These are phyloP conservation scores for Ochlodes sylvanus DNA, from an alignment of 2,888 invertebrate genomes.

Conservation along the genomic window DNA sequence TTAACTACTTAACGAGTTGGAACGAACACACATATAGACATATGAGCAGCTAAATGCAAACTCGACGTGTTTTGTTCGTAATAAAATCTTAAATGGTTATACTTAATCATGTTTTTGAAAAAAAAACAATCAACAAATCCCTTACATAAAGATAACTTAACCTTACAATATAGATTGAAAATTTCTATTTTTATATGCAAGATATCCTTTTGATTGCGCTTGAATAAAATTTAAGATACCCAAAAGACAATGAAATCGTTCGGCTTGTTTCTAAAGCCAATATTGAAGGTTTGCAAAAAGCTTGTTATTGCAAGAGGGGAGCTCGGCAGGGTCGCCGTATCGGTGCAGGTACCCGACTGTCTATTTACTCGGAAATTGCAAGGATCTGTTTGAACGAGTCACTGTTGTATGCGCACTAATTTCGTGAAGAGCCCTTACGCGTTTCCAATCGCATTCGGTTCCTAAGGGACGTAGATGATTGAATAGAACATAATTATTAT, in stretches of 20 bases:
- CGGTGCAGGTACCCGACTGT: not conserved
- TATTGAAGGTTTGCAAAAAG: not conserved
- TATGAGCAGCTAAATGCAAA: not conserved
- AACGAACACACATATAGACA: not conserved
- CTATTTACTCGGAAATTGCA: conserved; percentile 24
- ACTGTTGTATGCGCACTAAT: conserved; percentile 16
- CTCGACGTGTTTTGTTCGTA: not conserved
- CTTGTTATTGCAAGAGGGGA: conserved; percentile 5
- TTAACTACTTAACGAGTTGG: conserved; percentile 18
- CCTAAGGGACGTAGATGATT: not conserved
- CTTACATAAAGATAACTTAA: too few relatives aligned
- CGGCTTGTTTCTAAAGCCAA: not conserved
- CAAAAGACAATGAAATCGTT: not conserved
- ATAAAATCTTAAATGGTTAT: not conserved
- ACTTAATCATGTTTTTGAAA: too few relatives aligned
- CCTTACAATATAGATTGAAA: too few relatives aligned
- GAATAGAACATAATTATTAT: too few relatives aligned
- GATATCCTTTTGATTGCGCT: not conserved
- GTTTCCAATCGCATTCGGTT: conserved; percentile 1
- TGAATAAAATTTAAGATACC: not conserved
- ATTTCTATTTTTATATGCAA: not conserved
- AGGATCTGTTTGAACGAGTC: conserved; percentile 17
- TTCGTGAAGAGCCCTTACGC: conserved; percentile 1
- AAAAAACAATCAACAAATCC: too few relatives aligned
- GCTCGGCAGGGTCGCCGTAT: not conserved